A percentile compares a stretch with the other conserved stretches of the same genome.
These are phyloP conservation scores for Acomys russatus DNA, from an alignment of 2,797 vertebrate genomes.

Conservation along the genomic window DNA sequence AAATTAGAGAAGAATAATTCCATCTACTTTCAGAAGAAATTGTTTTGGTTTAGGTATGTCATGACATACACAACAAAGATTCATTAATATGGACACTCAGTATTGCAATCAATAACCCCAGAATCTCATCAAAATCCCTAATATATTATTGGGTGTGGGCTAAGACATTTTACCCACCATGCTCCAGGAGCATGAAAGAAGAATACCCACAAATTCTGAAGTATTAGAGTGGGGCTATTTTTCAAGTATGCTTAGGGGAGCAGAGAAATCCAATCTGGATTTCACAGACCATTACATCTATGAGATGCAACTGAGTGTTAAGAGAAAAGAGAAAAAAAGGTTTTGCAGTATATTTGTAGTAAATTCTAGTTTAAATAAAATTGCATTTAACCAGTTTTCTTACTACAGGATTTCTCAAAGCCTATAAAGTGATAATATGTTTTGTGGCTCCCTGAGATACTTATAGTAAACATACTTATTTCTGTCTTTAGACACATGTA, in stretches of 20 bases:
- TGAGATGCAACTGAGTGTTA: constrained; percentile 6
- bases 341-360: background rate
- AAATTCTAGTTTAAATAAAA: constrained; percentile 68
- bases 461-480: background rate
- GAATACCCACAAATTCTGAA: background rate
- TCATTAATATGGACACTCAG: background rate
- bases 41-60: background rate
- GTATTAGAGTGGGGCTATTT: background rate
- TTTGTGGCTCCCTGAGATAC: constrained; percentile 13
- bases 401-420: constrained; percentile 25
- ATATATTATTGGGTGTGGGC: background rate
- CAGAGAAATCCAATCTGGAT: constrained; percentile 59
- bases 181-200: background rate
- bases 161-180: background rate
- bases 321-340: background rate
- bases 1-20: background rate
- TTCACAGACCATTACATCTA: constrained; percentile 59
- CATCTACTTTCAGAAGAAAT: background rate
- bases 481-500: background rate
- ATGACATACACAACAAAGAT: background rate
- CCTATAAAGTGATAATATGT: background rate
- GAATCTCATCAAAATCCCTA: background rate
- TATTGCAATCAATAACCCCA: background rate
- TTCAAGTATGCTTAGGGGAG: constrained; percentile 40
- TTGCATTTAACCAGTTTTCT: background rate